Conservation (phyloP, 2,113 vertebrate species). For the Plotosus lineatus region DNA sequence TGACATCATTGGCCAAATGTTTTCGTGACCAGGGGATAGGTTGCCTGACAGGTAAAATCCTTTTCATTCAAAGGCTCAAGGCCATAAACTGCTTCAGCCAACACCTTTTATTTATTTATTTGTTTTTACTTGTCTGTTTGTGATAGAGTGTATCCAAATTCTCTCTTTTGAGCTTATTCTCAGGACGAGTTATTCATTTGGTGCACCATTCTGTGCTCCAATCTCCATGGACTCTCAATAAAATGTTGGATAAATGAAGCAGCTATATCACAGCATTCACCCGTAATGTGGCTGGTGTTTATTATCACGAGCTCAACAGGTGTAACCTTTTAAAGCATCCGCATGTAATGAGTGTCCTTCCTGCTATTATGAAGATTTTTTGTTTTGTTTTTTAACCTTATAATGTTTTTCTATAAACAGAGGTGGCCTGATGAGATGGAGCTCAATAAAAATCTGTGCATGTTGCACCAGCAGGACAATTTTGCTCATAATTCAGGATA, state of each 20-base stretch:
- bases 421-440: conserved; percentile 8
- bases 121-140: neutral
- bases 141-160: neutral
- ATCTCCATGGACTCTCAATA: neutral
- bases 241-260: neutral
- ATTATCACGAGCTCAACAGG: neutral
- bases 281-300: neutral
- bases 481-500: neutral
- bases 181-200: conserved; percentile 4
- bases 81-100: neutral
- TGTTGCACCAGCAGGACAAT: conserved; percentile 6
- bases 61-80: neutral
- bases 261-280: neutral
- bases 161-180: conserved; percentile 9
- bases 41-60: conserved; percentile 18
- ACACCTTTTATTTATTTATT: neutral
- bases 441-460: conserved; percentile 11
- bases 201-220: neutral
- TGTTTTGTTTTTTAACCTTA: neutral
- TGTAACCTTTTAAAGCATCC: conserved; percentile 28
- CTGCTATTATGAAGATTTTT: neutral
- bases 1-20: conserved; percentile 17
- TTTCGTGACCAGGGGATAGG: neutral
- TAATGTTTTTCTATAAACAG: conserved; percentile 8
- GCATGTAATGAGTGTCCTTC: neutral